Evolutionary conservation across 2,888 invertebrate species (phyloP), one percentile per base, ranked within the genome.

Genomic region (Resseliella maxima): DNA sequence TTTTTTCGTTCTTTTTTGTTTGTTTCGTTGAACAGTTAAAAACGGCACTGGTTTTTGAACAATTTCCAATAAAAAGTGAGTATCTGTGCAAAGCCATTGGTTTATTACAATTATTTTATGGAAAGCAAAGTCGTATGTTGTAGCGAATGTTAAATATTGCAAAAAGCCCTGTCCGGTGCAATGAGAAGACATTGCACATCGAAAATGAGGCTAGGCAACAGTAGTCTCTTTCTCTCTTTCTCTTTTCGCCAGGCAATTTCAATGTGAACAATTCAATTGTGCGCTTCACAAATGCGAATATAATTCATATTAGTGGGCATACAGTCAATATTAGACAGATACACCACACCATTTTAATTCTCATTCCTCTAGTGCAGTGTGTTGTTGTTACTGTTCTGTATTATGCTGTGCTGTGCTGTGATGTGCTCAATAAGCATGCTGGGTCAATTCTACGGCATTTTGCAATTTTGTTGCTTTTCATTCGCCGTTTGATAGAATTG

Each of bases 301-400:
- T 72, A 72, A 72, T n/a, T 72, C 72, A 72, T 72, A 72, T 72
- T 31, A 72, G 72, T 72, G 72, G 72, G 31, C 72, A 72, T 72
- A 24, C 24, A 72, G 72, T 72, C 72, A 31, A n/a, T 31, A 35
- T 3, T n/a, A 72, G 27, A 21, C 72, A 72, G 72, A 31, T 72
- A 72, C 1, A 3, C 27, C 5, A 6, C 6, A 59, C 24, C 59
- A 24, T 59, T 24, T 59, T 59, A 3, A 59, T 3, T 41, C 24
- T 59, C 59, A 3, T 59, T 59, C 59, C 24, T 1, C 59, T 24
- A 41, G 12, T 41, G 41, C 41, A 8, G 41, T 41, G n/a, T 41
- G 12, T 41, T 8, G 6, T 41, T 12, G 5, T 41, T 41, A 5
- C 41, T 41, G 6, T 41, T 41, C 41, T 41, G 6, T 41, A n/a